Evolutionary conservation across 35 echinoderm and acorn worm species (phyloP), one percentile per base, ranked within the genome.

Genomic region (Apostichopus californicus): DNA sequence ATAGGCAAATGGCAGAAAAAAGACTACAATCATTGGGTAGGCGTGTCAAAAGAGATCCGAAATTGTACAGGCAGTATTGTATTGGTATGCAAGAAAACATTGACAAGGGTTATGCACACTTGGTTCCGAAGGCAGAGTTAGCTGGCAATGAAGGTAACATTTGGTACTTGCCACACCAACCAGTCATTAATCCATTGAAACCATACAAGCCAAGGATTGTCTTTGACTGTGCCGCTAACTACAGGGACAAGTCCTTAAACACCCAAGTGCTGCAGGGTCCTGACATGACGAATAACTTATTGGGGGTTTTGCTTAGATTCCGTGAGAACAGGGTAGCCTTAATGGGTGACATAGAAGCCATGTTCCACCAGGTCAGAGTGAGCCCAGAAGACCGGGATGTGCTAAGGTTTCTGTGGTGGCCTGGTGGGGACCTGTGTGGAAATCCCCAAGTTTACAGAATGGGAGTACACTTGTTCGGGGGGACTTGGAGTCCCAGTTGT

Each of bases 291-390:
- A 94, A 94, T 53, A 60, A 54, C 18, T 59, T 94, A 8, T 59
- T 96, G 26, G 95, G 95, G 0, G 95, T 92, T 6, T 66, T 96
- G 3, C 18, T 89, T 0, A 82, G 93, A 0, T 96, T 90, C 55
- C 53, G 93, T 9, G 78, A 82, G 55, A 77, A 91, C 6, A 52
- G 14, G 2, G 81, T 96, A 17, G 87, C 79, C 20, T 20, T 93
- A 5, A 91, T 94, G 78, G 92, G 92, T 22, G 94, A 96, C 80
- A 79, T 96, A 7, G 85, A 91, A 28, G 56, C 71, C n/a, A 94
- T 96, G 88, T 96, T 96, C 72, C 88, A 94, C 61, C 70, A 94
- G 63, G 95, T 96, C 7, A 86, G 52, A 9, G 92, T 96, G 25
- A 20, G 9, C 14, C 55, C 85, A 66, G 23, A 6, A 5, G 92